Evolutionary conservation across 2,797 vertebrate species (phyloP).

Genomic region (Mareca penelope): DNA sequence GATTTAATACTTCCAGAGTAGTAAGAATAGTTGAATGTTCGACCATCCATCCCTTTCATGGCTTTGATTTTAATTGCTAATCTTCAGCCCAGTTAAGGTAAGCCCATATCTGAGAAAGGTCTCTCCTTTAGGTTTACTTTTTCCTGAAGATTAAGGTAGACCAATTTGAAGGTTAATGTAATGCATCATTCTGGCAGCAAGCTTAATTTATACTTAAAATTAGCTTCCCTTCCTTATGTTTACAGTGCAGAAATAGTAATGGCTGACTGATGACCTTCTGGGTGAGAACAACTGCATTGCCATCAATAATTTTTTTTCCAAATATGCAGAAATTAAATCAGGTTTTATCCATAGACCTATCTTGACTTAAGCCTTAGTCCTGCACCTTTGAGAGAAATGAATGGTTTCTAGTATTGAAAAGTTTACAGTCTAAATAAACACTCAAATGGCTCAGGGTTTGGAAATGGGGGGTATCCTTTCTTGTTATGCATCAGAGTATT

Average conservation of each 20-base stretch:
- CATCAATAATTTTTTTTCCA: not conserved
- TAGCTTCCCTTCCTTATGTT: not conserved
- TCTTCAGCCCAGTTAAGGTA: not conserved
- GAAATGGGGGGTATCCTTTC: not conserved
- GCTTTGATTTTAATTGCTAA: not conserved
- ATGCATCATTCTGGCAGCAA: not conserved
- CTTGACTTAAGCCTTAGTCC: not conserved
- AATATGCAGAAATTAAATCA: not conserved
- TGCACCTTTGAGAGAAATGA: not conserved
- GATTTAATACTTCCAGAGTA: conserved; percentile 25
- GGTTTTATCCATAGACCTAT: not conserved
- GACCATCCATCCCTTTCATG: not conserved
- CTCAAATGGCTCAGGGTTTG: not conserved
- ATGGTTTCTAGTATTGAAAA: not conserved
- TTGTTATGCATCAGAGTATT: not conserved
- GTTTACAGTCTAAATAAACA: not conserved
- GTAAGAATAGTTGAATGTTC: not conserved
- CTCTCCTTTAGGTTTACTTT: not conserved
- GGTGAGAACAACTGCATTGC: not conserved
- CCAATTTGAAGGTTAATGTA: not conserved
- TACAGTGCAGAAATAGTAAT: not conserved
- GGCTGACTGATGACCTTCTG: not conserved
- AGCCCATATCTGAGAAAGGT: not conserved
- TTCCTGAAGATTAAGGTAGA: not conserved
- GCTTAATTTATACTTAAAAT: not conserved